phyloP scores from a whole-genome alignment of 2,888 invertebrate genomes.

The Galeruca laticollis region DNA sequence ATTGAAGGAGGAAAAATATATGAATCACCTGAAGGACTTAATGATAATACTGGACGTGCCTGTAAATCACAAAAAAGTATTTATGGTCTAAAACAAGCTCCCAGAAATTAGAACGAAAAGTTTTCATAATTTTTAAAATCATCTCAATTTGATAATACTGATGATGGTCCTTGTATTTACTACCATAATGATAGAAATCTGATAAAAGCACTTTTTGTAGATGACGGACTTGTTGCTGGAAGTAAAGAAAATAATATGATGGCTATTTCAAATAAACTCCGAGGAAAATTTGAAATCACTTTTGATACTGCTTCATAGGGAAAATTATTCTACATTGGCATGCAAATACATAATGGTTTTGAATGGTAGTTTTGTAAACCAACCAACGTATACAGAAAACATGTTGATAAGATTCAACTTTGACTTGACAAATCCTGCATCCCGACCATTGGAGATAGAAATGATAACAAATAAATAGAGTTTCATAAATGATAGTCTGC shows the following conservation, averaged over 20 bases:
- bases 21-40: no score
- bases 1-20: no score
- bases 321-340: no score
- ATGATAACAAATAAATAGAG: constrained; percentile 49
- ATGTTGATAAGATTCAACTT: constrained; percentile 47
- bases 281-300: constrained; percentile 39
- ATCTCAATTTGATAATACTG: neutral
- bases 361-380: constrained; percentile 52
- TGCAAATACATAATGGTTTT: no score
- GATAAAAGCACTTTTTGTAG: neutral
- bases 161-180: neutral
- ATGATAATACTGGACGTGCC: no score
- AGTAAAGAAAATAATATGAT: neutral
- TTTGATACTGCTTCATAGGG: constrained; percentile 14
- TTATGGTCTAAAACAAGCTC: no score
- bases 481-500: no score
- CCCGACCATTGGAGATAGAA: constrained; percentile 54
- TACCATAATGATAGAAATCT: neutral
- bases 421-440: constrained; percentile 25
- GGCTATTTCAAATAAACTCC: no score
- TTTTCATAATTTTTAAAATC: neutral
- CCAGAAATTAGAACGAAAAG: neutral
- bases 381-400: constrained; percentile 49
- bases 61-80: no score
- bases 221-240: neutral